Base-by-base conservation (phyloP, 2,797 vertebrate species). In the Parotocinclus haroldoi region DNA sequence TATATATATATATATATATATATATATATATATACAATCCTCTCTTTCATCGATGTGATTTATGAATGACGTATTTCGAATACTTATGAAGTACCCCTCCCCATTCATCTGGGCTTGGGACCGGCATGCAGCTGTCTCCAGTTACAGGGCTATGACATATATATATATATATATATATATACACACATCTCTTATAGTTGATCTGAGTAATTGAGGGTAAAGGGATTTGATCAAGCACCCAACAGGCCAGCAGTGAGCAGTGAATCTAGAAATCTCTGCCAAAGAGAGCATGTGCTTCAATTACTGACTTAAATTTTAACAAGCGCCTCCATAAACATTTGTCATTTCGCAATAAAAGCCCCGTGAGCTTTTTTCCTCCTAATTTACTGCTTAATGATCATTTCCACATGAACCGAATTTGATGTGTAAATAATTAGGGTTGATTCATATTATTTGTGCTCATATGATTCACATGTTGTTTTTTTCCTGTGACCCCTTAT, bases 381-480 rank as follows among this genome's bases (percentile, higher is more conserved):
- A 12, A 50, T 62, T 62, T 62, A 40, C 59, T 40, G 60, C 14
- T 36, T 60, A 13, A 27, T 46, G 13, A 49, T 48, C 9, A 60
- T 27, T 60, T 60, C 27, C n/a, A 48, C 13, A 48, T 11, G 18
- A 60, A 59, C 37, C 16, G 1, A 38, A 37, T 48, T 7, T 11
- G n/a, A 49, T 60, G 45, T 7, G 16, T 83, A 86, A 48, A 38
- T 60, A 49, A 60, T 49, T 49, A 60, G 0, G 16, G 44, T 37
- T 13, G 45, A 38, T 37, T 38, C 16, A 16, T 49, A 11, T 16
- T 11, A 37, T 36, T 27, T 59, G 18, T 36, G 58, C 5, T 37
- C 10, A 59, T 2, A 1, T 38, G 48, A 38, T 14, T 9, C 3
- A 48, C 14, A 10, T 6, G n/a, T 44, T 42, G 9, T 40, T 40